Percentiles rank a stretch among this genome's conserved stretches.
Conservation (phyloP, 2,113 vertebrate species). For the Athene noctua region DNA sequence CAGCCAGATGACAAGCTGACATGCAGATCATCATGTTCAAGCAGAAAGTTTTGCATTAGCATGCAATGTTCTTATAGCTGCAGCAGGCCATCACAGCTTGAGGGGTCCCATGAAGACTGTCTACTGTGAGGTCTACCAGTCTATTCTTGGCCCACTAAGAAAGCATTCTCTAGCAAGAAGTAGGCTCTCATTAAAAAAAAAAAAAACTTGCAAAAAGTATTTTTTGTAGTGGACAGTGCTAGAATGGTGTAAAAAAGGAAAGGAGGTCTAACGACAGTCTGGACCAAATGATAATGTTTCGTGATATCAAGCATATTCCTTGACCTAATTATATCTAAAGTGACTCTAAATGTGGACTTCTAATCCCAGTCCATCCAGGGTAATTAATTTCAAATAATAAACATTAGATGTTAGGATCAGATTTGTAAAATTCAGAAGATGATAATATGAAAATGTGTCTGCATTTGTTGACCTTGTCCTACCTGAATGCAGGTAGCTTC, state of each 20-base stretch:
- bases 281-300: neutral
- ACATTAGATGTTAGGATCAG: neutral
- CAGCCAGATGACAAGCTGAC: neutral
- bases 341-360: neutral
- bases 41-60: neutral
- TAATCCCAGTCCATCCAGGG: neutral
- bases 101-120: neutral
- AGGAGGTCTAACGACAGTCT: neutral
- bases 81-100: neutral
- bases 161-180: neutral
- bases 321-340: neutral
- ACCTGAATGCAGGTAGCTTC: neutral
- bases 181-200: neutral
- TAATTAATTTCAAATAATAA: neutral
- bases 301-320: neutral
- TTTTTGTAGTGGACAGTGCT: neutral
- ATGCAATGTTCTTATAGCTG: neutral
- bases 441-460: neutral
- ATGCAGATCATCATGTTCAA: neutral
- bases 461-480: neutral
- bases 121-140: accelerated
- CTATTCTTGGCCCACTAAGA: neutral
- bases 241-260: neutral
- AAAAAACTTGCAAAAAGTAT: neutral
- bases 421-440: neutral